Conservation (phyloP, 2,888 invertebrate species). For the Criorhina ranunculi region DNA sequence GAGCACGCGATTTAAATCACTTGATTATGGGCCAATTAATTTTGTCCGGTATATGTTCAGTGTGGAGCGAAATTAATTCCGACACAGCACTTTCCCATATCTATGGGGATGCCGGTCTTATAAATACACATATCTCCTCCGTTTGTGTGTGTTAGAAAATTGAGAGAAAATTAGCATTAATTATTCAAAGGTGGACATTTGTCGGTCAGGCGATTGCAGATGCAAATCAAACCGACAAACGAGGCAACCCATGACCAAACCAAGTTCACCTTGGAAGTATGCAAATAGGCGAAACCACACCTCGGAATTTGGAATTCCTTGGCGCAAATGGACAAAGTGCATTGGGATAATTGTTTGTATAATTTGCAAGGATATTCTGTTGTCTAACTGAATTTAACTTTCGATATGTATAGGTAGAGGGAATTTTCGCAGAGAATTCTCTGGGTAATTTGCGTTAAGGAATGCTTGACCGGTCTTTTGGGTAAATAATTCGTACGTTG, state of each 20-base stretch:
- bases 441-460: conserved; percentile 45
- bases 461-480: conserved; percentile 50
- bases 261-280: conserved; percentile 68
- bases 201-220: conserved; percentile 66
- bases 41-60: conserved; percentile 1
- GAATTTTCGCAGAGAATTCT: conserved; percentile 51
- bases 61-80: conserved; percentile 51
- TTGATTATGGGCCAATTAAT: conserved; percentile 66
- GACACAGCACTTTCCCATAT: conserved; percentile 29
- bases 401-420: conserved; percentile 44
- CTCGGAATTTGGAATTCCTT: conserved; percentile 57
- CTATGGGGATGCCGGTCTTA: neutral
- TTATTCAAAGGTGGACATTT: conserved; percentile 74
- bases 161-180: conserved; percentile 68
- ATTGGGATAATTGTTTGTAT: conserved; percentile 62
- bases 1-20: conserved; percentile 48
- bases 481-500: conserved; percentile 53
- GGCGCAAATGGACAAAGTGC: conserved; percentile 63
- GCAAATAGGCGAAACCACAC: conserved; percentile 74
- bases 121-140: conserved; percentile 7
- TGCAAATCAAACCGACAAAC: conserved; percentile 66
- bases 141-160: conserved; percentile 18
- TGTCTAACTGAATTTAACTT: conserved; percentile 41
- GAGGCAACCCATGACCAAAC: conserved; percentile 32
- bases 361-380: conserved; percentile 60